Evolutionary conservation across 2,797 vertebrate genomes (phyloP).

Genomic region (Tapirus indicus): DNA sequence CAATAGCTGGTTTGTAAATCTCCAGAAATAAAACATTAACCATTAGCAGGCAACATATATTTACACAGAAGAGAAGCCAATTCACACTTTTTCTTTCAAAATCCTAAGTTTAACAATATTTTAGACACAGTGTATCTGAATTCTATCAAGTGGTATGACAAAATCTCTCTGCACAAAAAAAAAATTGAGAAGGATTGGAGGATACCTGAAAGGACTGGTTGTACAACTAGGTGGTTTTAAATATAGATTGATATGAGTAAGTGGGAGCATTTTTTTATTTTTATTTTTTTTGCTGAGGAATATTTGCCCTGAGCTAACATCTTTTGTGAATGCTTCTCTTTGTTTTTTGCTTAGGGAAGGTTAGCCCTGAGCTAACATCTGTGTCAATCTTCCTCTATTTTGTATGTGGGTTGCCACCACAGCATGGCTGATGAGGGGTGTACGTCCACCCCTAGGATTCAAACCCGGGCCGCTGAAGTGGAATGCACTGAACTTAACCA

Average conservation of each 20-base stretch:
- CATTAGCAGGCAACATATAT: neutral
- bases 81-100: neutral
- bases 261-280: neutral
- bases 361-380: too few relatives aligned
- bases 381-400: too few relatives aligned
- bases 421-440: too few relatives aligned
- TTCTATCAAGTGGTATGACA: neutral
- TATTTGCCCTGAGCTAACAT: too few relatives aligned
- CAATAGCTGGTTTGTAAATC: neutral
- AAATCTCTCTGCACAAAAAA: neutral
- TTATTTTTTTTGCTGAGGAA: too few relatives aligned
- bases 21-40: neutral
- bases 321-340: too few relatives aligned
- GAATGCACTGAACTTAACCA: too few relatives aligned
- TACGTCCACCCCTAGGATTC: too few relatives aligned
- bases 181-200: neutral
- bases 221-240: neutral
- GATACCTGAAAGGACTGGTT: neutral
- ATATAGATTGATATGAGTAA: neutral
- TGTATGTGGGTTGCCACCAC: too few relatives aligned
- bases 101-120: neutral
- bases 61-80: neutral
- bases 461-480: too few relatives aligned
- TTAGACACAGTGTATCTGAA: neutral
- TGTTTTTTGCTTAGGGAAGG: too few relatives aligned